Percentiles rank a stretch among this genome's conserved stretches.
Evolutionary conservation across 2,113 vertebrate genomes (phyloP).

Genomic region (Rynchops niger): DNA sequence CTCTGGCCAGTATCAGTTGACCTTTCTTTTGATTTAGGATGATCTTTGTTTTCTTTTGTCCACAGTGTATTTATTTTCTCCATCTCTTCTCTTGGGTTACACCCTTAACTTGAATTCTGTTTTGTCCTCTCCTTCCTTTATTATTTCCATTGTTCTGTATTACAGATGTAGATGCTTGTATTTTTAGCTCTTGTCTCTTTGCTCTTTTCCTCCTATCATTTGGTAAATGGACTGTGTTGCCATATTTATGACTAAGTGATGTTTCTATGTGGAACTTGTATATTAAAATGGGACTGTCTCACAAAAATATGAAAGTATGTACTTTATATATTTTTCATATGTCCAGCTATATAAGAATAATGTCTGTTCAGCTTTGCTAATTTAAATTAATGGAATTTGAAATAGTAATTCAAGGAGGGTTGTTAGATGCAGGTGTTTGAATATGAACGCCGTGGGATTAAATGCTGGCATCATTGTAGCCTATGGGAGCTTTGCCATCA

Average conservation of each 20-base stretch:
- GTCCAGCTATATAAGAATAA: background rate
- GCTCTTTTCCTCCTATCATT: background rate
- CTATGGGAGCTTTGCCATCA: background rate
- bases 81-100: constrained; percentile 3
- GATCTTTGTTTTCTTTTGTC: constrained; percentile 33
- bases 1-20: background rate
- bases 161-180: constrained; percentile 18
- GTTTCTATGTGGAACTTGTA: constrained; percentile 13
- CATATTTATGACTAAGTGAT: background rate
- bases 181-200: constrained; percentile 9
- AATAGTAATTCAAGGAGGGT: constrained; percentile 13
- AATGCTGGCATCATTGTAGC: background rate
- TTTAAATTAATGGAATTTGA: constrained; percentile 24
- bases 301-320: background rate
- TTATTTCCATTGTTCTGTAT: background rate
- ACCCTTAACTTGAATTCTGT: background rate
- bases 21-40: constrained; percentile 33
- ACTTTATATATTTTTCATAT: background rate
- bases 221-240: constrained; percentile 10
- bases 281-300: background rate
- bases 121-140: constrained; percentile 13
- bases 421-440: constrained; percentile 35
- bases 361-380: background rate
- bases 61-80: constrained; percentile 35
- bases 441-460: background rate